Conservation (phyloP, 2,888 invertebrate species). For the Prosopocoilus inquinatus region DNA sequence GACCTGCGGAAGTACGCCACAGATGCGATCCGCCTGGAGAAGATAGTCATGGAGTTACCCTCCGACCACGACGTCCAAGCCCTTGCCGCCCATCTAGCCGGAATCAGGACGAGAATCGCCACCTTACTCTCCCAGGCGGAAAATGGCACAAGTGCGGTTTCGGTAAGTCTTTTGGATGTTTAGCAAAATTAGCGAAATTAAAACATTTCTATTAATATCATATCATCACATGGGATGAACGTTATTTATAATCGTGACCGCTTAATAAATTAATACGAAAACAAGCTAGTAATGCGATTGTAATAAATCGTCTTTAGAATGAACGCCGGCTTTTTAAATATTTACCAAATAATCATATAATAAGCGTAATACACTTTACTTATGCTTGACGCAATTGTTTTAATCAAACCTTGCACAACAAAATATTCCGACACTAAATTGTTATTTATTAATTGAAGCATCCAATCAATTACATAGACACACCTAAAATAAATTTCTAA, state of each 20-base stretch:
- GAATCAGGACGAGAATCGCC: conserved; percentile 64
- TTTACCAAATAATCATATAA: too few relatives aligned
- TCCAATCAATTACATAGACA: too few relatives aligned
- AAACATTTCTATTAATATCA: neutral
- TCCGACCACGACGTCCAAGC: conserved; percentile 64
- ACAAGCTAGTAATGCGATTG: neutral
- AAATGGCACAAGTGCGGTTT: conserved; percentile 55
- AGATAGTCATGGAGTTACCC: conserved; percentile 61
- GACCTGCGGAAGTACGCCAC: conserved; percentile 69
- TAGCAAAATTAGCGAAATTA: neutral
- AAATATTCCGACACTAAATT: too few relatives aligned
- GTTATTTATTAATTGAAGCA: too few relatives aligned
- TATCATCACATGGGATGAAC: neutral
- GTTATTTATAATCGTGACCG: neutral
- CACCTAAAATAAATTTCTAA: too few relatives aligned
- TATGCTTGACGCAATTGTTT: too few relatives aligned
- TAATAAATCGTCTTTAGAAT: too few relatives aligned
- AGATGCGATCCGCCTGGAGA: conserved; percentile 64
- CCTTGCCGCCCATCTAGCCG: conserved; percentile 57
- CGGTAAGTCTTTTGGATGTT: conserved; percentile 37
- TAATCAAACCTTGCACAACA: too few relatives aligned
- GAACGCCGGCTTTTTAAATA: too few relatives aligned
- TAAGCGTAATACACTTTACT: too few relatives aligned
- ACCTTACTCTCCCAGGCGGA: conserved; percentile 68
- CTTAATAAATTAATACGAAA: neutral